Conservation (phyloP, 30 jellyfish, hydroid and myxozoan genomes). For the Pelagia noctiluca region DNA sequence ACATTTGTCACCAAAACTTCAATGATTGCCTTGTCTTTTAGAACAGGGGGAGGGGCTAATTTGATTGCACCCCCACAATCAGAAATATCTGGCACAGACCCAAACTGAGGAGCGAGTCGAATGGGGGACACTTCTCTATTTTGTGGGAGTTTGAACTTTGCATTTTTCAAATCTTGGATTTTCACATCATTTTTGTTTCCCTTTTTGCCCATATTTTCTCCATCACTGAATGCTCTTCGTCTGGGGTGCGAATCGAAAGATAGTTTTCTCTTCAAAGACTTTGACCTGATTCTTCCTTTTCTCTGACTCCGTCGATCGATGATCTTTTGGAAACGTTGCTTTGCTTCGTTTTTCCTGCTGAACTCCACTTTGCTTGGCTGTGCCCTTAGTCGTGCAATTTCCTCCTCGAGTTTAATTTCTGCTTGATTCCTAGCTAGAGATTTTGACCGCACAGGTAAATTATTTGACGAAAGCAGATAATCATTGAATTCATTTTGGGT, state of each 20-base stretch:
- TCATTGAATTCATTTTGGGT: conserved; percentile 14
- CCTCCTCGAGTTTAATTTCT: conserved; percentile 85
- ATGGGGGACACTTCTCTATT: not conserved
- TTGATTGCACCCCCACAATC: conserved; percentile 1
- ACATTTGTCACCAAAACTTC: conserved; percentile 57
- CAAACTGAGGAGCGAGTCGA: too few species aligned
- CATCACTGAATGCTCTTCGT: conserved; percentile 73
- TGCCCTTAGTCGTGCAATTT: conserved; percentile 65
- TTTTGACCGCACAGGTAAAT: conserved; percentile 6
- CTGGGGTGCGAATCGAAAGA: conserved; percentile 94
- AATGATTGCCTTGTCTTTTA: conserved; percentile 35
- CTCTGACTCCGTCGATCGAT: conserved; percentile 24
- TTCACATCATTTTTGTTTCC: not conserved
- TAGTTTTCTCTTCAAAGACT: conserved; percentile 66
- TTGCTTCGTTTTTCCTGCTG: conserved; percentile 70
- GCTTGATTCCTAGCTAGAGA: conserved; percentile 85
- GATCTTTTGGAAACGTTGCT: conserved; percentile 58
- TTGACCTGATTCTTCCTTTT: not conserved
- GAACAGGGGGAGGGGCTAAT: conserved; percentile 70
- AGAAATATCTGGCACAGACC: conserved; percentile 29
- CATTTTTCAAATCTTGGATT: not conserved
- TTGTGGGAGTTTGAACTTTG: not conserved
- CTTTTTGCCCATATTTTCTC: not conserved
- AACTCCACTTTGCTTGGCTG: conserved; percentile 87
- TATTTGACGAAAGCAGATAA: not conserved